Percentiles rank a stretch among this genome's conserved stretches.
Conservation (phyloP, 2,113 vertebrate genomes). For the Opisthocomus hoazin region DNA sequence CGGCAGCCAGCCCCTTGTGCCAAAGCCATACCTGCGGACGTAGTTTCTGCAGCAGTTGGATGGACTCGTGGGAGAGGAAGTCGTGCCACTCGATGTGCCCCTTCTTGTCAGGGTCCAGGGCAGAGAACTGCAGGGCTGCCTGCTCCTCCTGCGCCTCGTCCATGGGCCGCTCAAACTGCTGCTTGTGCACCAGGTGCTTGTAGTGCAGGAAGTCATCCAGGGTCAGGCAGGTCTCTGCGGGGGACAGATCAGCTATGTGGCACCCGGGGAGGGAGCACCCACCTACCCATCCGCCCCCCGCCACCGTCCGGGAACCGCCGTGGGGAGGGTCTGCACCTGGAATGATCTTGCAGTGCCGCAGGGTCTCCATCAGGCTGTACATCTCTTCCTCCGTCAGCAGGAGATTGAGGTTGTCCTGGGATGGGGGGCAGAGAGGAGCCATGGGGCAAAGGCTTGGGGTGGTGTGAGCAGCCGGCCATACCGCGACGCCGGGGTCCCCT, state of each 20-base stretch:
- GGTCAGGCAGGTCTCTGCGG: constrained; percentile 84
- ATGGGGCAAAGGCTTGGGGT: neutral
- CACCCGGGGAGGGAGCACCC: fast-evolving
- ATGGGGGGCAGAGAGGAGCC: neutral
- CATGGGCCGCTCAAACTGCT: constrained; percentile 80
- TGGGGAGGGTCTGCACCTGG: constrained; percentile 72
- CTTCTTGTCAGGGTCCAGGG: constrained; percentile 86
- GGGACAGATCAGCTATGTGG: neutral
- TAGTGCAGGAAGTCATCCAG: constrained; percentile 92
- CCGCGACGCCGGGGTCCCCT: fast-evolving
- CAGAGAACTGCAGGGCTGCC: constrained; percentile 84
- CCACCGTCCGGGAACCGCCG: fast-evolving
- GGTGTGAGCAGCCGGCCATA: fast-evolving
- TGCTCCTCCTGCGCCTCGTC: constrained; percentile 85
- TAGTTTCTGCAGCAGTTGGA: constrained; percentile 85
- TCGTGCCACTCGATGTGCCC: constrained; percentile 90
- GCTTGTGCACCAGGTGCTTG: constrained; percentile 89
- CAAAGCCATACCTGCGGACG: constrained; percentile 78
- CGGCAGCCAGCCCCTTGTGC: neutral
- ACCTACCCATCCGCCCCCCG: neutral
- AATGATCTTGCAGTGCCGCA: constrained; percentile 90
- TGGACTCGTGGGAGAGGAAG: constrained; percentile 91
- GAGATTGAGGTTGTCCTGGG: constrained; percentile 92
- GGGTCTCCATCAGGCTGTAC: constrained; percentile 90
- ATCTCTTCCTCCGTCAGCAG: constrained; percentile 96